phyloP scores from a whole-genome alignment of 2,797 vertebrate genomes.

The Tympanoctomys barrerae region DNA sequence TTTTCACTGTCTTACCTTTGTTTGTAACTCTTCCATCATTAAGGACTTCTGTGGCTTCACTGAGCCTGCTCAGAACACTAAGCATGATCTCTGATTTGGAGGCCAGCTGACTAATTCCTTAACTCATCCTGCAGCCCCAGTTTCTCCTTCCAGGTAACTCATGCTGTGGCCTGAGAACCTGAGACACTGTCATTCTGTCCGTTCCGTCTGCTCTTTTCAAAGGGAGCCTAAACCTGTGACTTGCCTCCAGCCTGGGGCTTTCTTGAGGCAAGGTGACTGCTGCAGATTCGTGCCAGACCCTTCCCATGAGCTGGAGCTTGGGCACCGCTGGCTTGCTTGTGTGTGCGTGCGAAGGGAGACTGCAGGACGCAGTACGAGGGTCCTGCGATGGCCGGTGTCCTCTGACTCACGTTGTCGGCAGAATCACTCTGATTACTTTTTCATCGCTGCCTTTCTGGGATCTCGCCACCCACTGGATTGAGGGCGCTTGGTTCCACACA shows the following conservation, averaged over 20 bases:
- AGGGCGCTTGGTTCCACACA: background rate
- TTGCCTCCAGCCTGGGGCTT: background rate
- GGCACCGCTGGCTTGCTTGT: background rate
- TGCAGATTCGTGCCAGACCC: background rate
- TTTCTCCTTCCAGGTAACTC: background rate
- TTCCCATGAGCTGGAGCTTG: background rate
- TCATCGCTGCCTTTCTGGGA: background rate
- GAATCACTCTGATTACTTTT: conserved; percentile 8
- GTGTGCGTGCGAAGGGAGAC: background rate
- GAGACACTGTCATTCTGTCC: background rate
- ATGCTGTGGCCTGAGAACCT: background rate
- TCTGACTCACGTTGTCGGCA: background rate
- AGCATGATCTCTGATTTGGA: background rate
- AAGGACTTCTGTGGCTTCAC: background rate
- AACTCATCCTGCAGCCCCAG: background rate
- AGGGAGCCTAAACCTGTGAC: background rate
- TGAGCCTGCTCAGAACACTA: background rate
- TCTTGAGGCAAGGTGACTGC: background rate
- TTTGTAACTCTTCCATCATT: background rate
- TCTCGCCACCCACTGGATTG: background rate
- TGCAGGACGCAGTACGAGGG: background rate
- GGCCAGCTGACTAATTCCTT: background rate
- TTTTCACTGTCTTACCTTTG: background rate
- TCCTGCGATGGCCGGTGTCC: background rate
- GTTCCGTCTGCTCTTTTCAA: background rate